phyloP scores from a whole-genome alignment of 2,113 vertebrate genomes.

The Seriola aureovittata region DNA sequence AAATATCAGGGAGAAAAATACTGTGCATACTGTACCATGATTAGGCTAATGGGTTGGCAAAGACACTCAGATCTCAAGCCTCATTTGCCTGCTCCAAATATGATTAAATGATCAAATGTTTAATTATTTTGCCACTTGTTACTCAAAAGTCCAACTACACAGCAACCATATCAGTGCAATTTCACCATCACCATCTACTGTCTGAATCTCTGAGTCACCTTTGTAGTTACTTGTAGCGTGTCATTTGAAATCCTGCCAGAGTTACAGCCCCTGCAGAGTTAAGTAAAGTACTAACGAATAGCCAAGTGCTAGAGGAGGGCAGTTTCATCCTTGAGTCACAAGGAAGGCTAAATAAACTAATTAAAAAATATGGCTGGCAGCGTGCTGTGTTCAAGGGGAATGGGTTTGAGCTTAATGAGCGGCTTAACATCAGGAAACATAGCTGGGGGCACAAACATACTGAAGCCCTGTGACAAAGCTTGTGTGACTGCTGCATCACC shows the following conservation, averaged over 20 bases:
- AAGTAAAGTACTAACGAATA: slow-evolving; percentile 59
- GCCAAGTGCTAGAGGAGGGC: slow-evolving; percentile 69
- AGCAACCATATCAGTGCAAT: slow-evolving; percentile 23
- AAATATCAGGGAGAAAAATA: slow-evolving; percentile 27
- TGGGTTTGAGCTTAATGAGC: slow-evolving; percentile 81
- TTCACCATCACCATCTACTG: slow-evolving; percentile 11
- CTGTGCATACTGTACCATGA: slow-evolving; percentile 18
- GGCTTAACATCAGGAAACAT: slow-evolving; percentile 82
- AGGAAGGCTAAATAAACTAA: slow-evolving; percentile 82
- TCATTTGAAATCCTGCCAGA: slow-evolving; percentile 67
- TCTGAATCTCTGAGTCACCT: slow-evolving; percentile 65
- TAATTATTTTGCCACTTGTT: slow-evolving; percentile 48
- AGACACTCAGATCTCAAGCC: slow-evolving; percentile 49
- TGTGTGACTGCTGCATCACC: slow-evolving; percentile 77
- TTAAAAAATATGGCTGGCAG: slow-evolving; percentile 82
- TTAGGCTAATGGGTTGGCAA: slow-evolving; percentile 58
- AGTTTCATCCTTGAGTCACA: slow-evolving; percentile 74
- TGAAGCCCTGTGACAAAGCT: slow-evolving; percentile 69
- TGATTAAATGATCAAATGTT: slow-evolving; percentile 59
- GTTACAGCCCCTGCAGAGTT: slow-evolving; percentile 56
- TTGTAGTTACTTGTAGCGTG: slow-evolving; percentile 34
- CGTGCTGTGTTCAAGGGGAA: slow-evolving; percentile 81
- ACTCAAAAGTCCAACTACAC: slow-evolving; percentile 29
- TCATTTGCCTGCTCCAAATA: slow-evolving; percentile 53
- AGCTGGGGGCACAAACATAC: slow-evolving; percentile 71